Base-by-base conservation (phyloP, 92 coral and sea anemone species). In the Meandrina meandrites region DNA sequence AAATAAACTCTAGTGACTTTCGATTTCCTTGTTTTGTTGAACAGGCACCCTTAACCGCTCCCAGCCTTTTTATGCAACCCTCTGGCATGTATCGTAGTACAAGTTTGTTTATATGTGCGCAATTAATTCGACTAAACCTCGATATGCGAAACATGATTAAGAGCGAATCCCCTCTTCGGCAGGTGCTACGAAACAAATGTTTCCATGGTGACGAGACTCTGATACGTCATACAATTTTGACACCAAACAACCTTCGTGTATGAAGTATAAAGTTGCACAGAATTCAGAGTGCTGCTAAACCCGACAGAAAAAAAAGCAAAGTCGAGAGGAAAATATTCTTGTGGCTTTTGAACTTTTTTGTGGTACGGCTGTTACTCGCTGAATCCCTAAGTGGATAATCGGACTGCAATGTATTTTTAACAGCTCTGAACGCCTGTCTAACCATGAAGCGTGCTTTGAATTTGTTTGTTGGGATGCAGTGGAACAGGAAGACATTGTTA, bases 121-220 rank as follows among this genome's bases (percentile, higher is more conserved):
- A 85, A 76, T 85, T 48, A 76, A 60, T 85, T 36, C 77, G 31
- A 19, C 76, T 78, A 77, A 78, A 75, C 64, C 57, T 28, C 75
- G 18, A 62, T 22, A 76, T 17, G 75, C n/a, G 76, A 45, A 47
- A 62, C 82, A 31, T 57, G 22, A 69, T 82, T 37, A 22, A 37
- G 51, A 48, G 28, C 70, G 79, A 51, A 21, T 75, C 75, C 37
- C 24, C 67, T 62, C 69, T 50, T 86, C 47, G 87, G 85, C 98
- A 94, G 98, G 94, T 94, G 98, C 90, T 42, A 83, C 89, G 84
- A 89, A 64, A 91, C 78, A 94, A 90, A 86, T 79, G 94, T 94
- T 82, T 60, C 94, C 87, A 90, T 92, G 81, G 91, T 66, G 88
- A 94, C 87, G 28, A 31, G 57, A 51, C 60, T 79, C 67, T 86